Evolutionary conservation across 2,888 invertebrate species (phyloP), one percentile per base, ranked within the genome.

Genomic region (Diplazon laetatorius): DNA sequence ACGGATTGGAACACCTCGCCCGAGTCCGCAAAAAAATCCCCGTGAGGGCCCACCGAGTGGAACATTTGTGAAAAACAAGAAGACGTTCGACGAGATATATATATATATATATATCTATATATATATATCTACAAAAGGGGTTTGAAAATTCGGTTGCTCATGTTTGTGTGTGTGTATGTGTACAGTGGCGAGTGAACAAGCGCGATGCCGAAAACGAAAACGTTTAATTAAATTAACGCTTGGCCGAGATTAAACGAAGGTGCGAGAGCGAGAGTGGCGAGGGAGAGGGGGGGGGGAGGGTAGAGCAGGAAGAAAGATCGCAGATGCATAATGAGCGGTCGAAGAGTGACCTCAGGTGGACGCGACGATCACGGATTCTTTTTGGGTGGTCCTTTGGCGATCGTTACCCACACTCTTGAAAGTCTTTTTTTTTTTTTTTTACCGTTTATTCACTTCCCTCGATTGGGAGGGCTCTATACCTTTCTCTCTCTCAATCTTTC

Each of bases 181-280:
- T n/a, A n/a, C n/a, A n/a, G n/a, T n/a, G n/a, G n/a, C n/a, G n/a
- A n/a, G n/a, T n/a, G n/a, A n/a, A n/a, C n/a, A n/a, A 84, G 80
- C 80, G n/a, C 72, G 71, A 48, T 60, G 50, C 50, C 42, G 52
- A 65, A 62, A 42, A 42, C 50, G 35, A 52, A 69, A 62, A 44
- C 87, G 84, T 90, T 90, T 89, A 90, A 90, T 90, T 91, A 90
- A 90, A 90, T 90, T 89, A 90, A 90, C 89, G 89, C 89, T 89
- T 89, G 88, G 87, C n/a, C 85, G 87, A 90, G 90, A 90, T 90
- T 89, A 91, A n/a, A 91, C 89, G 85, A 86, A 90, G 90, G 90
- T 89, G 91, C 87, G 88, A 88, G 87, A 37, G 73, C 18, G 48
- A n/a, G n/a, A n/a, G 25, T 8, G 9, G 46, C 16, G 57, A 30